Percentiles rank a stretch among this genome's conserved stretches.
These are phyloP conservation scores for Hybognathus amarus DNA, from an alignment of 2,797 vertebrate genomes.

Conservation along the genomic window DNA sequence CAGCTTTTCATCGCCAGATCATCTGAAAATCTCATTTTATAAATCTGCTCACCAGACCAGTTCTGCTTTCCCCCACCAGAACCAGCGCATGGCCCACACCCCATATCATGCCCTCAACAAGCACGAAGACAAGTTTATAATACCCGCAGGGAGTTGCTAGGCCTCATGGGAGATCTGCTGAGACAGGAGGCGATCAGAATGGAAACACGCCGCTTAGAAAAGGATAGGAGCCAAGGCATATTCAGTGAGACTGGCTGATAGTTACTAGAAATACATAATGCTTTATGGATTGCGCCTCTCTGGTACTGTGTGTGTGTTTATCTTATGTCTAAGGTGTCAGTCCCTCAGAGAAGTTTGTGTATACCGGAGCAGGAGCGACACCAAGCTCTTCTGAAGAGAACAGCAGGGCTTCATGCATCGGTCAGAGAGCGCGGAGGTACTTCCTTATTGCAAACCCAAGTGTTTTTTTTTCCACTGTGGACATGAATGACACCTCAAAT, in stretches of 20 bases:
- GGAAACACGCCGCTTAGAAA: conserved; percentile 3
- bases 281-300: background rate
- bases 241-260: conserved; percentile 55
- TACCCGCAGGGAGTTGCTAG: conserved; percentile 73
- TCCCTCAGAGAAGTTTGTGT: conserved; percentile 54
- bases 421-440: conserved; percentile 32
- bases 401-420: conserved; percentile 43
- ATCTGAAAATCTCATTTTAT: conserved; percentile 14
- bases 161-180: conserved; percentile 75
- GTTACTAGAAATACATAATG: background rate
- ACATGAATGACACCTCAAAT: background rate
- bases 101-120: conserved; percentile 77
- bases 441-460: background rate
- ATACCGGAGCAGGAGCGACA: conserved; percentile 33
- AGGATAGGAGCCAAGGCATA: conserved; percentile 28
- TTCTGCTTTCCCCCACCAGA: conserved; percentile 70
- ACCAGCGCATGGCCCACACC: conserved; percentile 74
- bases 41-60: conserved; percentile 4
- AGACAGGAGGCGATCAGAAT: conserved; percentile 60
- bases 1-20: conserved; percentile 2
- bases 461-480: background rate
- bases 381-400: conserved; percentile 17
- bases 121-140: conserved; percentile 72
- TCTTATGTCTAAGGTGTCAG: conserved; percentile 52
- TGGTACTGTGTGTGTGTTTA: conserved; percentile 18